Evolutionary conservation across 2,113 vertebrate genomes (phyloP).

Genomic region (Haemorhous mexicanus): DNA sequence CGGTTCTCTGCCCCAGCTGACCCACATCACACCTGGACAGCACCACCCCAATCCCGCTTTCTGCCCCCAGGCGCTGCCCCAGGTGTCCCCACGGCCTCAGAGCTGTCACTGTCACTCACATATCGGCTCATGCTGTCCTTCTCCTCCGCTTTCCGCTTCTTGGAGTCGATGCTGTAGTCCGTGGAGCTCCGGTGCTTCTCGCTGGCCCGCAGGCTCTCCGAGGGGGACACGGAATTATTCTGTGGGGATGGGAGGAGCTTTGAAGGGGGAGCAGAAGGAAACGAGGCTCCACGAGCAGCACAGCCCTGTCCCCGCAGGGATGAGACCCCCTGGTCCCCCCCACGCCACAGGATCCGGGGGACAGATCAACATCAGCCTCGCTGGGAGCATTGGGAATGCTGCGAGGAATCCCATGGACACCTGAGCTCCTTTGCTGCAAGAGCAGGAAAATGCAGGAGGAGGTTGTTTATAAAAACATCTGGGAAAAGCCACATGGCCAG

Average conservation of each 20-base stretch:
- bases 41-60: fast-evolving
- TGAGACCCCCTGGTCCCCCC: fast-evolving
- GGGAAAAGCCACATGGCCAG: fast-evolving
- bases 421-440: background rate
- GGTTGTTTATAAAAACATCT: background rate
- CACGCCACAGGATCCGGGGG: background rate
- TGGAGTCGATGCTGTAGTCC: constrained; percentile 88
- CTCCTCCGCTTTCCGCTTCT: constrained; percentile 94
- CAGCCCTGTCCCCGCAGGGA: too few relatives aligned
- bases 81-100: fast-evolving
- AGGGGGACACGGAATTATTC: constrained; percentile 94
- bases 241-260: background rate
- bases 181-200: constrained; percentile 92
- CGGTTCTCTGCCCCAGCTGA: fast-evolving
- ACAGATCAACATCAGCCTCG: background rate
- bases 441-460: background rate
- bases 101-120: constrained; percentile 64
- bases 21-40: fast-evolving
- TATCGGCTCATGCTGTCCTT: constrained; percentile 95
- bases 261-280: background rate
- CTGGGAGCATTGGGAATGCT: background rate
- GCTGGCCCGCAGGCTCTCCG: constrained; percentile 89
- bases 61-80: fast-evolving
- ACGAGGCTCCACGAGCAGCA: fast-evolving
- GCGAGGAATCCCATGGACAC: background rate